Evolutionary conservation across 1,140 invertebrate species (phyloP).

Genomic region (Maconellicoccus hirsutus): DNA sequence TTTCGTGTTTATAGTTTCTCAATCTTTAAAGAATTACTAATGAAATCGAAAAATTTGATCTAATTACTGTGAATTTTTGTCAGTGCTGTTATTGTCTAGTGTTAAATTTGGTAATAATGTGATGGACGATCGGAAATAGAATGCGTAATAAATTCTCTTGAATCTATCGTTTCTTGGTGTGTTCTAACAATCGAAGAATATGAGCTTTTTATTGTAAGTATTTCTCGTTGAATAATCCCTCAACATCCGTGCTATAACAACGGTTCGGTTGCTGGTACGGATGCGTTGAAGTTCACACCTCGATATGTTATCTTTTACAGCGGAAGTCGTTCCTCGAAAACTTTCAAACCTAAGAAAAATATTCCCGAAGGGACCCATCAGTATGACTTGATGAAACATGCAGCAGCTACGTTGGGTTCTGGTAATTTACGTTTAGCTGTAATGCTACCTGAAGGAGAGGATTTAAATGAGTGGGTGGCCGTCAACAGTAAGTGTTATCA

Average conservation of each 20-base stretch:
- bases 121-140: too few relatives aligned
- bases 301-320: conserved; percentile 35
- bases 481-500: conserved; percentile 78
- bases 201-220: not conserved
- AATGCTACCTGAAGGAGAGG: conserved; percentile 95
- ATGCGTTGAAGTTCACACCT: too few relatives aligned
- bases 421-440: conserved; percentile 93
- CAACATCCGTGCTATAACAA: not conserved
- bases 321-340: conserved; percentile 84
- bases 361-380: conserved; percentile 98
- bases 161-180: too few relatives aligned
- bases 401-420: conserved; percentile 92
- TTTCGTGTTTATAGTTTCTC: too few relatives aligned
- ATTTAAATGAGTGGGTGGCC: conserved; percentile 99
- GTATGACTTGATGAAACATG: conserved; percentile 99
- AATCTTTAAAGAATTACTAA: too few relatives aligned
- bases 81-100: too few relatives aligned
- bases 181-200: not conserved
- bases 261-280: too few relatives aligned
- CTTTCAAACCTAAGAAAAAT: conserved; percentile 98
- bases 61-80: too few relatives aligned
- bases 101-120: too few relatives aligned
- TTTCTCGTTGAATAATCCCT: too few relatives aligned
- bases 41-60: too few relatives aligned
- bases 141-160: too few relatives aligned